These are phyloP conservation scores for Thrips palmi DNA, from an alignment of 1,140 invertebrate genomes.

Conservation along the genomic window DNA sequence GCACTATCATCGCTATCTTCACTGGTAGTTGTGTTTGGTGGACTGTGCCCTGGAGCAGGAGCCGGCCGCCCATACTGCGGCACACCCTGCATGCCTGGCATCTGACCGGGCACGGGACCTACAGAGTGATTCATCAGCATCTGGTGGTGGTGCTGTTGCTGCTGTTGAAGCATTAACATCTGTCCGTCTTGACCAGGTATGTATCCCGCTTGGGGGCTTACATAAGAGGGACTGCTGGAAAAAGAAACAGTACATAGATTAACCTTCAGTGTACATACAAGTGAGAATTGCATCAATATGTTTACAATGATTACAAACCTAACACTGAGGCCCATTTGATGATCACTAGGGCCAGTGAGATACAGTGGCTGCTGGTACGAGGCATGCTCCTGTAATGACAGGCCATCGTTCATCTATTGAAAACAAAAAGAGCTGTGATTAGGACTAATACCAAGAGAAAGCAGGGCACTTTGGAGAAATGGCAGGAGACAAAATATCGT, in stretches of 20 bases:
- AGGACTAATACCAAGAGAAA: too few species aligned
- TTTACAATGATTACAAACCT: too few species aligned
- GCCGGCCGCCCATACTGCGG: constrained; percentile 28
- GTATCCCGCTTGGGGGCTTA: not conserved
- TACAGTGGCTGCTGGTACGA: constrained; percentile 19
- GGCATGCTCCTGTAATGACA: too few species aligned
- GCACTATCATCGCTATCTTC: constrained; percentile 67
- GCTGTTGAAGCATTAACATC: constrained; percentile 23
- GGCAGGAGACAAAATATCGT: too few species aligned
- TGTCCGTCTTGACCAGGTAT: constrained; percentile 13
- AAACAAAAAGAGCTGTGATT: too few species aligned
- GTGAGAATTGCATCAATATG: too few species aligned
- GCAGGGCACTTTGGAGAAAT: too few species aligned
- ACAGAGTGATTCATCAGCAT: constrained; percentile 14
- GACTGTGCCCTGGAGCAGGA: constrained; percentile 31
- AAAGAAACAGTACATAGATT: too few species aligned
- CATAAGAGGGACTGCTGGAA: not conserved
- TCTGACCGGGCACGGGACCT: constrained; percentile 15
- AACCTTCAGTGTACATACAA: too few species aligned
- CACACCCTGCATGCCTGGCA: constrained; percentile 30
- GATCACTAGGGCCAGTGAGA: constrained; percentile 16
- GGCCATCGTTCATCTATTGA: too few species aligned
- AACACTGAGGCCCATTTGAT: constrained; percentile 17
- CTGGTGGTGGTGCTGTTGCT: constrained; percentile 29
- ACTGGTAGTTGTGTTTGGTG: constrained; percentile 46